Evolutionary conservation across 2,888 invertebrate species (phyloP), one percentile per base, ranked within the genome.

Genomic region (Philopedon plagiatum): DNA sequence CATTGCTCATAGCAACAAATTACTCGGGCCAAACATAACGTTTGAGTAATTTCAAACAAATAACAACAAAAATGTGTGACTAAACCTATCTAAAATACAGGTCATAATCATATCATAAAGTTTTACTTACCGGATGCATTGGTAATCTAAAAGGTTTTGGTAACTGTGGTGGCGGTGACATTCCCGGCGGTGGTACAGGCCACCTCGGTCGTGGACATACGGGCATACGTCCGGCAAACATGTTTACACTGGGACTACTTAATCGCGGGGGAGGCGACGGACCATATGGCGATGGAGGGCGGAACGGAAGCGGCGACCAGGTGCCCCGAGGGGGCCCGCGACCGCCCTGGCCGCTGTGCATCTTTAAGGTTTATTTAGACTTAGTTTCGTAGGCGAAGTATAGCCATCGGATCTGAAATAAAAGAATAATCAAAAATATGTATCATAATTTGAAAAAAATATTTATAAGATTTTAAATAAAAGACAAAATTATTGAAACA

Each of bases 261-360:
- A 91, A 89, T 79, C 91, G 90, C 73, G 91, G 88, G 2, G 92
- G 92, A n/a, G 93, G 92, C 77, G 92, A 91, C 0, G 92, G 91
- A 7, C 91, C 90, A 88, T 93, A 93, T 57, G 94, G 93, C 37
- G 93, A 93, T 11, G 92, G 90, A 32, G 93, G 91, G 34, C 93
- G 90, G 85, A 91, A 93, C 80, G 91, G 89, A 75, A 88, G 87
- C 44, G 90, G 89, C 58, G 91, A 91, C 81, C 85, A 85, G 88
- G 87, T 82, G 86, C 86, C 67, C 82, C 87, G 86, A 82, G 85
- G 70, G 51, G 79, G 78, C 19, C 79, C 78, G 73, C 78, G 77
- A 68, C 80, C 79, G 57, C 80, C 80, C 70, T 78, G 79, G 54
- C 80, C 78, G 80, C 80, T 82, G 65, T 86, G 88, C 88, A 76